Evolutionary conservation across 2,797 vertebrate species (phyloP).

Genomic region (Miichthys miiuy): DNA sequence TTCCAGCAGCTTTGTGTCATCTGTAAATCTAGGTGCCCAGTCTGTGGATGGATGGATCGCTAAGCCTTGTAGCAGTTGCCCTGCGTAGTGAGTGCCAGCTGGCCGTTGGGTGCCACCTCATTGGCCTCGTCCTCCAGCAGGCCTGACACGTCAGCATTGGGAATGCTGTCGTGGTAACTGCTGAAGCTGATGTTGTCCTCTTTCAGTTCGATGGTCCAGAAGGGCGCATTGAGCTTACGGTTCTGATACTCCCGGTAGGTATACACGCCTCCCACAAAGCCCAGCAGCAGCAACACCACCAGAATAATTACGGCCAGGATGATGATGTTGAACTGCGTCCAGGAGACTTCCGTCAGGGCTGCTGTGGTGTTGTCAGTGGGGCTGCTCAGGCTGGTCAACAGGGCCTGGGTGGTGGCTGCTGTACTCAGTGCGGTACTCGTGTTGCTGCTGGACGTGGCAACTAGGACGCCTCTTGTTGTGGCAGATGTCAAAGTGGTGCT

Average conservation of each 20-base stretch:
- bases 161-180: slow-evolving; percentile 99
- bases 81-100: slow-evolving; percentile 92
- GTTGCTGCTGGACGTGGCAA: slow-evolving; percentile 68
- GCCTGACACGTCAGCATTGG: slow-evolving; percentile 95
- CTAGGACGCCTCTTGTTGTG: slow-evolving; percentile 62
- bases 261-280: slow-evolving; percentile 95
- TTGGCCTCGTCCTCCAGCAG: slow-evolving; percentile 94
- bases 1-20: slow-evolving; percentile 75
- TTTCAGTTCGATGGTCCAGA: slow-evolving; percentile 99
- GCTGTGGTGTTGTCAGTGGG: slow-evolving; percentile 91
- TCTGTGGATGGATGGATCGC: not conserved
- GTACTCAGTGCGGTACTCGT: slow-evolving; percentile 78
- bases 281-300: slow-evolving; percentile 94
- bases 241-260: slow-evolving; percentile 97
- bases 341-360: slow-evolving; percentile 92
- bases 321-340: slow-evolving; percentile 98
- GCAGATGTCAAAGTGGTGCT: slow-evolving; percentile 56
- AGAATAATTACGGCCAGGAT: slow-evolving; percentile 97
- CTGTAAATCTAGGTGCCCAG: slow-evolving; percentile 42
- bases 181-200: slow-evolving; percentile 99
- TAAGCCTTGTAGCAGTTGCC: slow-evolving; percentile 94
- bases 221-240: slow-evolving; percentile 96
- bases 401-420: slow-evolving; percentile 82
- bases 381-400: slow-evolving; percentile 79
- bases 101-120: slow-evolving; percentile 94